Percentiles rank a stretch among this genome's conserved stretches.
Conservation (phyloP, 2,113 vertebrate species). For the Dendrocopos noguchii region DNA sequence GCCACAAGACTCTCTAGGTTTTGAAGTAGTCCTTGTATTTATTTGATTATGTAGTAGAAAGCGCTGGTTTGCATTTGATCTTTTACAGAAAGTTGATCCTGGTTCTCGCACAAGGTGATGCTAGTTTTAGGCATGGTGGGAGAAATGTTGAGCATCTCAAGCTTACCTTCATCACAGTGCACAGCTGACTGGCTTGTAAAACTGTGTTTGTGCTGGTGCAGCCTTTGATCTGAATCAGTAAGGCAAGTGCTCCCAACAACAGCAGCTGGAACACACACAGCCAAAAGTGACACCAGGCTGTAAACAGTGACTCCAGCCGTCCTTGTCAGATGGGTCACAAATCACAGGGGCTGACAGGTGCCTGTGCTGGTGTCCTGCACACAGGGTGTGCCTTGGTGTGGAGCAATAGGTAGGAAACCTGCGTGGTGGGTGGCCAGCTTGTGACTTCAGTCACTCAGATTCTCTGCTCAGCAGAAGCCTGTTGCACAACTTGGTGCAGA, state of each 20-base stretch:
- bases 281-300: conserved; percentile 48
- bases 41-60: background rate
- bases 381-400: conserved; percentile 5
- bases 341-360: conserved; percentile 73
- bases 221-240: conserved; percentile 71
- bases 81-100: background rate
- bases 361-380: conserved; percentile 12
- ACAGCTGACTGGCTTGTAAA: conserved; percentile 31
- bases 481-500: background rate
- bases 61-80: background rate
- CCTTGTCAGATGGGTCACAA: conserved; percentile 52
- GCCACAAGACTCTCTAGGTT: background rate
- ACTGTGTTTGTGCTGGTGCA: background rate
- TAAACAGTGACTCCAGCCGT: background rate
- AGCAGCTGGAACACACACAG: conserved; percentile 71
- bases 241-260: conserved; percentile 18
- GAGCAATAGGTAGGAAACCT: conserved; percentile 65
- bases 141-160: background rate
- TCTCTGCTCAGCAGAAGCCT: conserved; percentile 1
- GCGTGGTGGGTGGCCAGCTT: conserved; percentile 81
- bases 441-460: conserved; percentile 69
- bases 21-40: background rate
- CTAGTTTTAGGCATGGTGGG: background rate
- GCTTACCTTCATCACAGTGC: background rate
- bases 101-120: background rate